Percentiles rank a stretch among this genome's conserved stretches.
Conservation (phyloP, 2,797 vertebrate genomes). For the Falco biarmicus region DNA sequence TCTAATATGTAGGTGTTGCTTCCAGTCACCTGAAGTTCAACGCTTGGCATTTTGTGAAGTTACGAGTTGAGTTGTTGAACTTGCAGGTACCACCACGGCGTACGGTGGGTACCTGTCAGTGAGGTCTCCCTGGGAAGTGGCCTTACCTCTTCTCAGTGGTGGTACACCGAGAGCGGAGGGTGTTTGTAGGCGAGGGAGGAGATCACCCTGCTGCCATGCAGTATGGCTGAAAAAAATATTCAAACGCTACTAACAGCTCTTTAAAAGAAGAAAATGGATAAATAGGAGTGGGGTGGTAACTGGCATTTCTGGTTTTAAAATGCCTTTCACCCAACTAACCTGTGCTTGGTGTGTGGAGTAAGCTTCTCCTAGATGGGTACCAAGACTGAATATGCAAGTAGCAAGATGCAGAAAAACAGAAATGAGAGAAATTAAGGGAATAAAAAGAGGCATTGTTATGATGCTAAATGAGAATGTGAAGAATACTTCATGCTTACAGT, state of each 20-base stretch:
- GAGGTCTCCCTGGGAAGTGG: background rate
- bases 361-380: background rate
- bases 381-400: background rate
- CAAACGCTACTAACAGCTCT: too few relatives aligned
- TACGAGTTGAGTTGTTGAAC: background rate
- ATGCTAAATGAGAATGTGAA: background rate
- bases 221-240: background rate
- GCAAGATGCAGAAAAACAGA: background rate
- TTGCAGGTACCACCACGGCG: fast-evolving
- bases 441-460: background rate
- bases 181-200: background rate
- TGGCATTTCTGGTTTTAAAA: background rate
- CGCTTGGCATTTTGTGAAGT: too few relatives aligned
- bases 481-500: background rate
- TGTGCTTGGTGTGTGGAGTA: background rate
- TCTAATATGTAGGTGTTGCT: background rate
- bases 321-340: background rate
- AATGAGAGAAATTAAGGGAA: background rate
- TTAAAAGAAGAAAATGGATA: background rate
- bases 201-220: background rate
- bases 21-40: background rate
- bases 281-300: background rate
- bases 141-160: background rate
- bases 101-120: fast-evolving
- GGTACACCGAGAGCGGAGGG: background rate